These are phyloP conservation scores for Sander lucioperca DNA, from an alignment of 2,113 vertebrate species.

Conservation along the genomic window DNA sequence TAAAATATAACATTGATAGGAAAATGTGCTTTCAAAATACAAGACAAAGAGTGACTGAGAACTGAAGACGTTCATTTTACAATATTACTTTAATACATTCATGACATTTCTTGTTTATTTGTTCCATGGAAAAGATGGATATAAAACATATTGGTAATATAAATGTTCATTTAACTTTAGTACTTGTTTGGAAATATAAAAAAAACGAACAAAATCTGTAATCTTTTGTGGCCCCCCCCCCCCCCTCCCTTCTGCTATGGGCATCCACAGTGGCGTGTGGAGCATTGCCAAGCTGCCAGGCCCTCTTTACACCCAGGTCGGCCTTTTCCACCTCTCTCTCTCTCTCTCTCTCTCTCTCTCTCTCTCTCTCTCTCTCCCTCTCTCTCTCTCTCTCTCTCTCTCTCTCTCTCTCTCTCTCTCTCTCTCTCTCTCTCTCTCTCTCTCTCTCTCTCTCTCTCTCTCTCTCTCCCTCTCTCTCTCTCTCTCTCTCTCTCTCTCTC, in stretches of 20 bases:
- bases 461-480: conserved; percentile 18
- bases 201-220: too few relatives aligned
- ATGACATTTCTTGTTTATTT: background rate
- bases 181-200: too few relatives aligned
- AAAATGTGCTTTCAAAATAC: background rate
- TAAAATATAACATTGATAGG: background rate
- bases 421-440: background rate
- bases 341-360: background rate
- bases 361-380: conserved; percentile 26
- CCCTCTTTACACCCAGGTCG: conserved; percentile 13
- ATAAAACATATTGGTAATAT: background rate
- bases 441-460: conserved; percentile 12
- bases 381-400: background rate
- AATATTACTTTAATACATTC: too few relatives aligned
- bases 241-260: background rate
- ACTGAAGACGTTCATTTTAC: too few relatives aligned
- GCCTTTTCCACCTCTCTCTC: conserved; percentile 19
- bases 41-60: background rate
- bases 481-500: conserved; percentile 2
- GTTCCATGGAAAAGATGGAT: background rate
- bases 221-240: too few relatives aligned
- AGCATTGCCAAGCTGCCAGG: conserved; percentile 43
- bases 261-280: conserved; percentile 40
- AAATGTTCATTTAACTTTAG: background rate
- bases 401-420: conserved; percentile 22